Percentiles rank a stretch among this genome's conserved stretches.
These are phyloP conservation scores for Odontamblyopus rebecca DNA, from an alignment of 2,797 vertebrate genomes.

Conservation along the genomic window DNA sequence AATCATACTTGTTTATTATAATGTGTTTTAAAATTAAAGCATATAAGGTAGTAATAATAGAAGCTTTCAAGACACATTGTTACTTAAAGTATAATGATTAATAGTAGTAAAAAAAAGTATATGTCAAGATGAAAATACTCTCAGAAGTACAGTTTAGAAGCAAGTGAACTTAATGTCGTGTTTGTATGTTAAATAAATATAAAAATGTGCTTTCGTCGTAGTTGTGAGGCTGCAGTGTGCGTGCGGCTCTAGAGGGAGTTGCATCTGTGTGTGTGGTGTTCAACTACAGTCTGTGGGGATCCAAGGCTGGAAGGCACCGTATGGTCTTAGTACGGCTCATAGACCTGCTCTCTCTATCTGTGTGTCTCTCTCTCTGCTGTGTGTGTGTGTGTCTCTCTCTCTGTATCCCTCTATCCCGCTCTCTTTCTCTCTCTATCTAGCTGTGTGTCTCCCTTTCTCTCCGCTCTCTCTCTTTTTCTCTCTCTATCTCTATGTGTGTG, in stretches of 20 bases:
- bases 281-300: constrained; percentile 52
- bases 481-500: background rate
- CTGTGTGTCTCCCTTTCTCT: too few species aligned
- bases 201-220: background rate
- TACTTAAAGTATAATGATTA: too few species aligned
- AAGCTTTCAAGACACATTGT: too few species aligned
- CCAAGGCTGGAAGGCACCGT: constrained; percentile 53
- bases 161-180: too few species aligned
- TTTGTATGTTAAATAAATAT: too few species aligned
- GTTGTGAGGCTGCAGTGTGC: constrained; percentile 9
- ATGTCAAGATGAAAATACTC: background rate
- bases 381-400: too few species aligned
- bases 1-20: too few species aligned
- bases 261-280: constrained; percentile 22
- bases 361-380: too few species aligned
- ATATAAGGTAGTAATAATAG: too few species aligned
- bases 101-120: too few species aligned
- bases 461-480: constrained; percentile 5
- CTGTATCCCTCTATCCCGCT: background rate
- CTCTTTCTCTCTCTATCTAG: background rate
- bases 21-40: too few species aligned
- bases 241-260: constrained; percentile 25
- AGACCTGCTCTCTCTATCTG: constrained; percentile 24
- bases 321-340: constrained; percentile 55
- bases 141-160: background rate